Base-by-base conservation (phyloP, 2,888 invertebrate genomes). In the Carabus problematicus region DNA sequence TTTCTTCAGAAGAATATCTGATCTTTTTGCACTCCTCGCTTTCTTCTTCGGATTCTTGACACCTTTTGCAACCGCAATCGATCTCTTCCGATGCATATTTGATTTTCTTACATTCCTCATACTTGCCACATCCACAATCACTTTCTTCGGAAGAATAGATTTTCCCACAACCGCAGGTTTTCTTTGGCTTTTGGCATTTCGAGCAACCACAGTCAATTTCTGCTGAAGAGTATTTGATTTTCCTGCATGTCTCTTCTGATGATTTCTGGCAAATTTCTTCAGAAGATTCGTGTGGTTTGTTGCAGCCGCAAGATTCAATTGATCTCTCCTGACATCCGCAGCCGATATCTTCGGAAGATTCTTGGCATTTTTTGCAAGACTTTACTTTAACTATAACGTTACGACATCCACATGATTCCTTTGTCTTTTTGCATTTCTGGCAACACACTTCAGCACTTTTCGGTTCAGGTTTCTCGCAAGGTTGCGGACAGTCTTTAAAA, bases 1-100 rank as follows among this genome's bases (percentile, higher is more conserved):
- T 12, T 14, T 52, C 52, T 14, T 52, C 52, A 9, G 52, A 52
- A 9, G 18, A 18, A 16, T 52, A 52, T 52, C 8, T 52, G 3
- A 52, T 52, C 16, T 52, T 52, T 3, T 52, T 52, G 14, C 52
- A 52, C 4, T 40, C 64, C n/a, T 39, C 56, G 11, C 1, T 56
- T 47, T 64, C 64, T 64, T 55, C 49, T 8, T 55, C 55, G 11
- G 56, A 64, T 55, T 43, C 43, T 1, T 42, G 45, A 8, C 45
- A 55, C 29, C 29, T 56, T 18, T 14, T 18, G 55, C 49, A 49
- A 16, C 49, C 49, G 16, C 49, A 49, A 12, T 16, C 49, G 16
- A 8, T 16, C 1, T 49, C 49, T 12, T n/a, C 16, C 4, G 43
- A 12, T 3, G 40, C 16, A 3, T 16, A n/a, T 16, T 64, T 19